These are phyloP conservation scores for Caenorhabditis briggsae DNA, from an alignment of 1,140 invertebrate species.

Conservation along the genomic window DNA sequence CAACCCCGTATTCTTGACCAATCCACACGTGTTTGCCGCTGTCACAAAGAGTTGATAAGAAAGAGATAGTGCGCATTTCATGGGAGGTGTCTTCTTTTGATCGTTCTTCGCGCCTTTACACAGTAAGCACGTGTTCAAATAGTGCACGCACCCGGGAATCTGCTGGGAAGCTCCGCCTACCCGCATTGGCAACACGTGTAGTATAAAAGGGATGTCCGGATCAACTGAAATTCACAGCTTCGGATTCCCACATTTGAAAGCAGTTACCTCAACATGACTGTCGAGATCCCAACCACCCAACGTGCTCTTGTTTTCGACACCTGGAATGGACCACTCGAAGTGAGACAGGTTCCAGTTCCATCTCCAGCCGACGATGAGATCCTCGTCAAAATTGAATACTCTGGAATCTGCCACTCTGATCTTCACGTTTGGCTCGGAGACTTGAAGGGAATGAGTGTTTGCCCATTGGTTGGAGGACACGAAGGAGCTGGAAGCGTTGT, in stretches of 20 bases:
- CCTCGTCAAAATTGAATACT: constrained; percentile 55
- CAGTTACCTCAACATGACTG: constrained; percentile 32
- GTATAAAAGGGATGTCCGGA: constrained; percentile 23
- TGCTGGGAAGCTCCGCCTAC: constrained; percentile 9
- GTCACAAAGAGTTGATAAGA: constrained; percentile 32
- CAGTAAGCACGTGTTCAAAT: constrained; percentile 53
- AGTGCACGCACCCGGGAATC: constrained; percentile 36
- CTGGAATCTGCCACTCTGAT: constrained; percentile 60
- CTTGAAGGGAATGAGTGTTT: constrained; percentile 39
- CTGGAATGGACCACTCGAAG: constrained; percentile 54
- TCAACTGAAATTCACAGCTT: constrained; percentile 35
- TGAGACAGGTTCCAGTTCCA: constrained; percentile 57
- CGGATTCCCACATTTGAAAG: neutral
- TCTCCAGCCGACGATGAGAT: constrained; percentile 56
- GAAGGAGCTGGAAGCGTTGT: constrained; percentile 68
- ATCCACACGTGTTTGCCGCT: constrained; percentile 47
- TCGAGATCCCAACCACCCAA: constrained; percentile 46
- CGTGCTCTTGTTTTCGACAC: constrained; percentile 53
- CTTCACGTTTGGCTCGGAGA: constrained; percentile 54
- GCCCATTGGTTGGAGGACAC: constrained; percentile 66
- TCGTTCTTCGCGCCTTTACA: constrained; percentile 46
- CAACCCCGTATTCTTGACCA: constrained; percentile 40
- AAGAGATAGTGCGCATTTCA: constrained; percentile 30
- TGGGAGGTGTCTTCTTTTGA: neutral
- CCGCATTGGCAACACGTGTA: constrained; percentile 31